These are phyloP conservation scores for Gastracanthus pulcherrimus DNA, from an alignment of 2,888 invertebrate genomes.

Conservation along the genomic window DNA sequence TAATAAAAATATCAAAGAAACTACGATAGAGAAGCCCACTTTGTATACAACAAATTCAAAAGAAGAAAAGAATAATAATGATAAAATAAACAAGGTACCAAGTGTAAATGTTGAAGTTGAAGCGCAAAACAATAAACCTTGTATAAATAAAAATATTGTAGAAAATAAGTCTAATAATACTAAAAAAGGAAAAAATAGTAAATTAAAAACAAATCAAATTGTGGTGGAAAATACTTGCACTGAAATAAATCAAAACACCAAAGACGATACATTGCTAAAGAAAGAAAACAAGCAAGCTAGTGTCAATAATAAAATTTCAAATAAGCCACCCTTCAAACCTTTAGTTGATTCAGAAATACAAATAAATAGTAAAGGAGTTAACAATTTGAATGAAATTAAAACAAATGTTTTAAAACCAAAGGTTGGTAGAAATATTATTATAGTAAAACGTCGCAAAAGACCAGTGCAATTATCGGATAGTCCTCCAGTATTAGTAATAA, in stretches of 20 bases:
- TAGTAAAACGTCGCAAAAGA: slow-evolving; percentile 61
- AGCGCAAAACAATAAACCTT: not conserved
- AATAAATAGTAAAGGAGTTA: not conserved
- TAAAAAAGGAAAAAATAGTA: not conserved
- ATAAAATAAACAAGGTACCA: not conserved
- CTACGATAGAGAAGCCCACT: not conserved
- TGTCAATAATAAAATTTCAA: not conserved
- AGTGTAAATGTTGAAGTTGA: not conserved
- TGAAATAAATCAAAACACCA: not conserved
- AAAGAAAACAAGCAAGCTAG: not conserved
- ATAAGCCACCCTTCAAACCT: not conserved
- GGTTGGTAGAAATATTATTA: slow-evolving; percentile 44
- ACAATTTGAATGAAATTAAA: not conserved
- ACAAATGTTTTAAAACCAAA: slow-evolving; percentile 1
- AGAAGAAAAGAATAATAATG: not conserved
- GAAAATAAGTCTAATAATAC: not conserved
- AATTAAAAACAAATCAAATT: not conserved
- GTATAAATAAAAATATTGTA: not conserved
- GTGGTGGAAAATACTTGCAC: not conserved
- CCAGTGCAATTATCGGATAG: slow-evolving; percentile 67
- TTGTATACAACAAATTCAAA: not conserved
- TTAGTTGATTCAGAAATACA: not conserved
- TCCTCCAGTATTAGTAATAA: slow-evolving; percentile 46
- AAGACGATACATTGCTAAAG: not conserved
- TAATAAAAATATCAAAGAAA: not conserved